Evolutionary conservation across 2,113 vertebrate species (phyloP).

Genomic region (Nematolebias whitei): DNA sequence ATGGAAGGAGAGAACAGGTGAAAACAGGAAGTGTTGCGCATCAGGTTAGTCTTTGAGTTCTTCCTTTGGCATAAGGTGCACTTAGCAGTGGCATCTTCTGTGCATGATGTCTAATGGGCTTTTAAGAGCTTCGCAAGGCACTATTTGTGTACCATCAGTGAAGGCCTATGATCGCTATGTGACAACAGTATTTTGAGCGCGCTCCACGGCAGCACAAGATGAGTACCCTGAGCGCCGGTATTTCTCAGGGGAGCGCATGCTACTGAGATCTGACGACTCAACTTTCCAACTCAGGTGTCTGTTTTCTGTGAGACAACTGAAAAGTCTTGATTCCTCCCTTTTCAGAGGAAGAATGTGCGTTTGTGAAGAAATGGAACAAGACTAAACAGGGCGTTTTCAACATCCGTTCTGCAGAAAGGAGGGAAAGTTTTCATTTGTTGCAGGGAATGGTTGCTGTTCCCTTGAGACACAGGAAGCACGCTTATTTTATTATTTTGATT

Average conservation of each 20-base stretch:
- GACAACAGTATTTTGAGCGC: conserved; percentile 76
- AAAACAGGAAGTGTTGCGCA: conserved; percentile 61
- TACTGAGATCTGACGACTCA: conserved; percentile 76
- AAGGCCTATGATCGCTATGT: conserved; percentile 72
- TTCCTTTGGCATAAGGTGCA: conserved; percentile 77
- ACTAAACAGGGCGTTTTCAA: conserved; percentile 78
- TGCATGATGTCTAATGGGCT: conserved; percentile 76
- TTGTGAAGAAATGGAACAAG: conserved; percentile 79
- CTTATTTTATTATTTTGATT: conserved; percentile 67
- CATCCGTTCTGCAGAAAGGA: conserved; percentile 50
- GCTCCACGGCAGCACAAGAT: conserved; percentile 49
- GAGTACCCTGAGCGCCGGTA: conserved; percentile 66
- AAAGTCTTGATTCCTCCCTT: conserved; percentile 75
- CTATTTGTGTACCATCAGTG: conserved; percentile 78
- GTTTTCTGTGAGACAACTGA: conserved; percentile 73
- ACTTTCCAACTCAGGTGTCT: conserved; percentile 77
- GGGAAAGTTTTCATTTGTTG: conserved; percentile 75
- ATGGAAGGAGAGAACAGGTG: conserved; percentile 40
- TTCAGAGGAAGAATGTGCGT: conserved; percentile 74
- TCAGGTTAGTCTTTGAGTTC: conserved; percentile 67
- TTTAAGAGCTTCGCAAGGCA: conserved; percentile 74
- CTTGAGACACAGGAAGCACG: conserved; percentile 68
- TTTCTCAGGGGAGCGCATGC: conserved; percentile 69
- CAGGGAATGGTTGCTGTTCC: conserved; percentile 72
- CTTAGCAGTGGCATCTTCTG: conserved; percentile 72